Percentiles rank a stretch among this genome's conserved stretches.
Conservation (phyloP, 2,113 vertebrate genomes). For the Phaethornis superciliosus region DNA sequence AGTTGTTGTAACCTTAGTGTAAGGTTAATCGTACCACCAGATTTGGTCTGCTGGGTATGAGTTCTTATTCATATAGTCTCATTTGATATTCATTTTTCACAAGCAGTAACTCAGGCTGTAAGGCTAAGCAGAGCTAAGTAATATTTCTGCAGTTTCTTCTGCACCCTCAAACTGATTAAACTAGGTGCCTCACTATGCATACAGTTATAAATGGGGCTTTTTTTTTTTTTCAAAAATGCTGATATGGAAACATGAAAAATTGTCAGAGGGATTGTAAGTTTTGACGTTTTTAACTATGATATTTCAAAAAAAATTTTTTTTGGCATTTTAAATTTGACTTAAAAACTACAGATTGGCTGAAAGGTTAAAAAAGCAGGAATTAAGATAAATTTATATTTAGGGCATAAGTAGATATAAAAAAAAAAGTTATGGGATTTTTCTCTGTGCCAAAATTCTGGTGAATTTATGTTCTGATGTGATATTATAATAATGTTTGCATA, state of each 20-base stretch:
- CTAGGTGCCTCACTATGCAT: background rate
- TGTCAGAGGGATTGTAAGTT: background rate
- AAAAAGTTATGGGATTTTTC: background rate
- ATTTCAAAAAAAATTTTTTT: background rate
- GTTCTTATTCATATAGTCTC: background rate
- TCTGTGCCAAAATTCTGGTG: background rate
- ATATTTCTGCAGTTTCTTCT: background rate
- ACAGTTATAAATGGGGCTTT: background rate
- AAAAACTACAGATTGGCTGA: background rate
- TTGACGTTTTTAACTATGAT: background rate
- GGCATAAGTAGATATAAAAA: background rate
- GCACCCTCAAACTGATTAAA: background rate
- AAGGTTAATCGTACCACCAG: background rate
- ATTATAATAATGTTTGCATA: background rate
- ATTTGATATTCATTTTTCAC: background rate
- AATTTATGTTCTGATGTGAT: background rate
- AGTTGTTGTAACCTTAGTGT: background rate
- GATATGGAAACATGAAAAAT: background rate
- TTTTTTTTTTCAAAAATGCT: background rate
- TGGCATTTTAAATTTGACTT: background rate
- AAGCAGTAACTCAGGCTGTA: background rate
- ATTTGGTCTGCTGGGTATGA: background rate
- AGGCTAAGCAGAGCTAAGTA: background rate
- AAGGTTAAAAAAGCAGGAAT: background rate
- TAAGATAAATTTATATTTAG: background rate